Base-by-base conservation (phyloP, 2,113 vertebrate genomes). In the Hucho hucho region DNA sequence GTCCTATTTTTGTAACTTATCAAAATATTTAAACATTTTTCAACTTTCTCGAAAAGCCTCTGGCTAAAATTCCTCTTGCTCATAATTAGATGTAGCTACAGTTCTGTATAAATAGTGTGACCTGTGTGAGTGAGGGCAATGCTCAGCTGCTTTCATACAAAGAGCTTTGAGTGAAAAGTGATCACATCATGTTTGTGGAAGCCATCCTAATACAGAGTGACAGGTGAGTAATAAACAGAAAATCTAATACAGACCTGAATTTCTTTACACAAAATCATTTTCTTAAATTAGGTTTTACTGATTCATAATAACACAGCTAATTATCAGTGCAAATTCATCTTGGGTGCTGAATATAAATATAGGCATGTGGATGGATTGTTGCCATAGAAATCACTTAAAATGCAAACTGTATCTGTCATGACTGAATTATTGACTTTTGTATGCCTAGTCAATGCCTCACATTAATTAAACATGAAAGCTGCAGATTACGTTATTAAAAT, bases 371-470 rank as follows among this genome's bases (percentile, higher is more conserved):
- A 6, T 6, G 47, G 26, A 24, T 37, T 25, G 64, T 69, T 69
- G 74, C 64, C 74, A 75, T 68, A 75, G 49, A 68, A 75, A 75
- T 69, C 25, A 58, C 25, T 75, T 69, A 13, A 75, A 69, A 75
- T 75, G 73, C 74, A 37, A 56, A 18, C 49, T 18, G 49, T 14
- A 53, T 53, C 49, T 53, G 47, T 67, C 65, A 26, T 18, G 47
- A 7, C 64, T 56, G 64, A 67, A 22, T 75, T 75, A 69, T 75
- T 68, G 64, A 68, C 74, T 68, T 75, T 58, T 75, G 22, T 32
- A 37, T 9, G 20, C 49, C 22, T 58, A 68, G 67, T 68, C 65
- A 25, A 75, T 69, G 64, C 64, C 56, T 47, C 26, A 22, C 28
- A 75, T 75, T 69, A 74, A 74, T n/a, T 66, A 74, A 67, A 49